A percentile compares a stretch with the other conserved stretches of the same genome.
These are phyloP conservation scores for Disparrhopalites patrizii DNA, from an alignment of 2,888 invertebrate genomes.

Conservation along the genomic window DNA sequence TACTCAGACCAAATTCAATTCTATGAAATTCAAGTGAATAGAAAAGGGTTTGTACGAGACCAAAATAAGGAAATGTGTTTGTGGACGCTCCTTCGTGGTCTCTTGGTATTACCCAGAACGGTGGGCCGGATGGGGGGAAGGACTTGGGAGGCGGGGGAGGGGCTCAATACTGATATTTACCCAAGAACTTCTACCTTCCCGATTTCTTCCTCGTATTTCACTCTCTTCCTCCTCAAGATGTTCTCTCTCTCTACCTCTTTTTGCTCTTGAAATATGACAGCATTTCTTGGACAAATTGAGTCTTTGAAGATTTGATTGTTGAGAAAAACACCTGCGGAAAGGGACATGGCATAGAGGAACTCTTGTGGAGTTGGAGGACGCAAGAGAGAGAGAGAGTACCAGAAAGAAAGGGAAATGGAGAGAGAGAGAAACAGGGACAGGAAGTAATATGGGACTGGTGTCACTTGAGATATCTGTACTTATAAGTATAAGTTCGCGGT, in stretches of 20 bases:
- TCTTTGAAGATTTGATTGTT: slow-evolving; percentile 17
- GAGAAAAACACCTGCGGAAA: slow-evolving; percentile 20
- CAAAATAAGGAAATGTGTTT: not conserved
- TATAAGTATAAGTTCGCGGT: too few species aligned
- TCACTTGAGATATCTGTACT: too few species aligned
- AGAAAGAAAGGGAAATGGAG: not conserved
- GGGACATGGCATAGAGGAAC: too few species aligned
- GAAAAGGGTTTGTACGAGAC: not conserved
- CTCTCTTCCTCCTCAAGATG: not conserved
- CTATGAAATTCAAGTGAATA: not conserved
- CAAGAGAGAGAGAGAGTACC: too few species aligned
- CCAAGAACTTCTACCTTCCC: slow-evolving; percentile 6
- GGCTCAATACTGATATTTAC: slow-evolving; percentile 3
- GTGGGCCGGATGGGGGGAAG: not conserved
- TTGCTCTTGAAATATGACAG: slow-evolving; percentile 12
- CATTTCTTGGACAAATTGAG: slow-evolving; percentile 18
- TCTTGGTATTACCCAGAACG: too few species aligned
- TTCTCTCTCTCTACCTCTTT: not conserved
- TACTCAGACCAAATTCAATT: too few species aligned
- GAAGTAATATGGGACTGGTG: too few species aligned
- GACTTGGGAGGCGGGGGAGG: not conserved
- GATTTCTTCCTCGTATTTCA: not conserved
- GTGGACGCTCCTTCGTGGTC: too few species aligned
- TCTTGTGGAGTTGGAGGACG: too few species aligned
- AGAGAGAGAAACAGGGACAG: not conserved